Conservation (phyloP, 2,797 vertebrate genomes). For the Taenioides sp. region DNA sequence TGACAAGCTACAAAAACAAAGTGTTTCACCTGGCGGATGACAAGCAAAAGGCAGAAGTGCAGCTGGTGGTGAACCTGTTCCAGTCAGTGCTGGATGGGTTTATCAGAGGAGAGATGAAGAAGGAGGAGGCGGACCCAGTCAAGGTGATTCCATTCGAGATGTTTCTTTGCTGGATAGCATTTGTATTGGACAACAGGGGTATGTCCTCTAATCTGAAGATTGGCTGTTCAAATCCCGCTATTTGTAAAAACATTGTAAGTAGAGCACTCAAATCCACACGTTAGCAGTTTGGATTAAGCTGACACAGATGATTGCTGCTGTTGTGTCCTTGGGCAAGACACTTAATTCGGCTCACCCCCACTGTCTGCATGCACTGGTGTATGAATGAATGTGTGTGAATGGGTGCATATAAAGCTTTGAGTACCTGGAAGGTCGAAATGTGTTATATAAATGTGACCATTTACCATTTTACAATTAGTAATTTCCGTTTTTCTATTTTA, state of each 20-base stretch:
- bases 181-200: not conserved
- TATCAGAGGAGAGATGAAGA: slow-evolving; percentile 89
- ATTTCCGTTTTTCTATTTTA: slow-evolving; percentile 41
- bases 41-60: slow-evolving; percentile 86
- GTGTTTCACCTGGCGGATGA: slow-evolving; percentile 86
- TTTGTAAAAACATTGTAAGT: no score
- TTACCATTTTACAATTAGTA: not conserved
- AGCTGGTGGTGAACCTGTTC: slow-evolving; percentile 95
- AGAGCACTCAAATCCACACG: not conserved
- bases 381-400: no score
- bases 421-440: no score
- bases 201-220: no score
- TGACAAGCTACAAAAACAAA: slow-evolving; percentile 91
- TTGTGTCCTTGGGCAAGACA: no score
- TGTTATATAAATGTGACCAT: not conserved
- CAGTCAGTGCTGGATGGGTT: slow-evolving; percentile 96
- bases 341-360: no score
- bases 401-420: no score
- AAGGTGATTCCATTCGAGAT: slow-evolving; percentile 79
- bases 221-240: no score
- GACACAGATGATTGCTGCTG: no score
- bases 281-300: not conserved
- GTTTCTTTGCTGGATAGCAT: not conserved
- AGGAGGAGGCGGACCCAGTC: slow-evolving; percentile 85
- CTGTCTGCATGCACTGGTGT: no score